Evolutionary conservation across 2,113 vertebrate species (phyloP), one percentile per base, ranked within the genome.

Genomic region (Pachypanchax playfairii): DNA sequence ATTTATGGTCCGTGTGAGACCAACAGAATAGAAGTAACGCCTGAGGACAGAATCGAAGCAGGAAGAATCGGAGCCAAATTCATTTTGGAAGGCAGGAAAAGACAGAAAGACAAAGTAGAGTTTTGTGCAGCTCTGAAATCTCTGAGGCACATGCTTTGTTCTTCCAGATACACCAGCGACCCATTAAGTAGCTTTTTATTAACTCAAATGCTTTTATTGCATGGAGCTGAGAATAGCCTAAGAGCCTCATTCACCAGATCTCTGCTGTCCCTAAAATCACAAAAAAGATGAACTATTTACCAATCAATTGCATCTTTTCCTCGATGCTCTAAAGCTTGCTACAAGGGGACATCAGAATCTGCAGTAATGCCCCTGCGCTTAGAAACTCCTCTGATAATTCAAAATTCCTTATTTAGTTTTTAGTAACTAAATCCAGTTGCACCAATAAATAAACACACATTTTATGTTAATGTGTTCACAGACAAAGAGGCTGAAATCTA

Each of bases 1-100:
- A 58, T 85, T 77, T 69, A 70, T 25, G n/a, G 68, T 41, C 39
- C 52, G 46, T 17, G 38, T n/a, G 56, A 74, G 50, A 43, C 64
- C 46, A 66, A 82, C 72, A 70, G 64, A 74, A 57, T 49, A 52
- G 61, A 56, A 13, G 28, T 31, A 29, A 63, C 28, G 70, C 59
- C 77, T 57, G 58, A 52, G 33, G 70, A 82, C 54, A 69, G 52
- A 62, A 46, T 42, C 9, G 46, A 56, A 65, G 69, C 52, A n/a
- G 31, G 70, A 69, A 71, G 59, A 63, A 71, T 56, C 48, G 18
- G 50, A 50, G 64, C 46, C 35, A 4, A 47, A 58, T 73, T 79
- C 13, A 36, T 61, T 77, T 61, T 42, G 53, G 21, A 70, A 57
- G 50, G 44, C 55, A 57, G 50, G 22, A 12, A 43, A 38, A 61